Conservation (phyloP, 2,888 invertebrate genomes). For the Metalampra italica region DNA sequence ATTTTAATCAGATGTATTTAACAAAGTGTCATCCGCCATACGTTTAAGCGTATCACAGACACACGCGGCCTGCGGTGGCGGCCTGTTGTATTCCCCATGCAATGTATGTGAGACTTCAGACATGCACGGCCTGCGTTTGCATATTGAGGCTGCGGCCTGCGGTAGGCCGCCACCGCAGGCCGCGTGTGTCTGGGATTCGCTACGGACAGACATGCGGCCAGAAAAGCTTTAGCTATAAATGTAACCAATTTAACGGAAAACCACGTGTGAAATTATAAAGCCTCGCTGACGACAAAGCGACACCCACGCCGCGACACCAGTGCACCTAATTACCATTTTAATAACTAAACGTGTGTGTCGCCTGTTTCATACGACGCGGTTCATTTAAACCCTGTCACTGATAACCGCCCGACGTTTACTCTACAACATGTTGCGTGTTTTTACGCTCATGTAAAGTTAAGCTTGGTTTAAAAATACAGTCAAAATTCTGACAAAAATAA, state of each 20-base stretch:
- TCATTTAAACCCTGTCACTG: slow-evolving; percentile 21
- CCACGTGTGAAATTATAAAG: slow-evolving; percentile 1
- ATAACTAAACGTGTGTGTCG: slow-evolving; percentile 16
- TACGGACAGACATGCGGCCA: no score
- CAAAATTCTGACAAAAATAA: background rate
- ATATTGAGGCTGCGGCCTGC: no score
- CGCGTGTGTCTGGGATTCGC: no score
- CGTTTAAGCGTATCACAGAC: no score
- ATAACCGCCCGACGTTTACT: slow-evolving; percentile 16
- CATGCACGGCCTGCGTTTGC: no score
- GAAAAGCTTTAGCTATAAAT: no score
- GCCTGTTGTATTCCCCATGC: no score
- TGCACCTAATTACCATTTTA: slow-evolving; percentile 25
- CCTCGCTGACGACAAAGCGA: slow-evolving; percentile 12
- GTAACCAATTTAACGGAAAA: background rate
- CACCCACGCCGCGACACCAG: slow-evolving; percentile 7
- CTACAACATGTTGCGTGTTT: slow-evolving; percentile 9
- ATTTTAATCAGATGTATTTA: no score
- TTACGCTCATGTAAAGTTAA: slow-evolving; percentile 11
- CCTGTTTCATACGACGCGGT: slow-evolving; percentile 6
- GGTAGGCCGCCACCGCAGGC: no score
- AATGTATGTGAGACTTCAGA: no score
- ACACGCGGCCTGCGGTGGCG: no score
- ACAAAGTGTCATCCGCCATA: no score
- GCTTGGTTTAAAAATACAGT: background rate